These are phyloP conservation scores for Podocnemis expansa DNA, from an alignment of 2,113 vertebrate genomes.

Conservation along the genomic window DNA sequence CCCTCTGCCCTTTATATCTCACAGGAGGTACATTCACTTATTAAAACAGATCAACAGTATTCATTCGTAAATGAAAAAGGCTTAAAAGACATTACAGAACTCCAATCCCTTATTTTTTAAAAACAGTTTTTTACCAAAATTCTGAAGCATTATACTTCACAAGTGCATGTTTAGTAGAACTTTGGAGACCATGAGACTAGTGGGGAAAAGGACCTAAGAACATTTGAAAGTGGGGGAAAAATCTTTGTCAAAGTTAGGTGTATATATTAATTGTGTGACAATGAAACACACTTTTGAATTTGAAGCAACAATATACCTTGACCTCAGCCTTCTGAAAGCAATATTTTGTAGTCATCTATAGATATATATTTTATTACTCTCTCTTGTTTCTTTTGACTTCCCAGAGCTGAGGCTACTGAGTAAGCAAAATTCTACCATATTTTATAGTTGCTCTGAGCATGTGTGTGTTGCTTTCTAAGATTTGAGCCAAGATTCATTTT, in stretches of 20 bases:
- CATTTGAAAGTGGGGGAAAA: background rate
- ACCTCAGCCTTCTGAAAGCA: conserved; percentile 63
- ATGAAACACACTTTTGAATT: conserved; percentile 39
- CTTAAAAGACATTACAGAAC: background rate
- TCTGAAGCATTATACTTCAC: background rate
- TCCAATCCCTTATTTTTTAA: background rate
- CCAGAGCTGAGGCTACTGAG: conserved; percentile 61
- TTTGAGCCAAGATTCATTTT: conserved; percentile 70
- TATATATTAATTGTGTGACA: conserved; percentile 21
- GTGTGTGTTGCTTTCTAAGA: conserved; percentile 69
- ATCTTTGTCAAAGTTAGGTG: conserved; percentile 13
- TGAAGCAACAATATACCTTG: conserved; percentile 49
- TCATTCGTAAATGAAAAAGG: background rate
- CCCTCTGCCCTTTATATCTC: too few relatives aligned
- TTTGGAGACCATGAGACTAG: background rate
- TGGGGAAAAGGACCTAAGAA: conserved; percentile 18
- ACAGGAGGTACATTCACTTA: background rate
- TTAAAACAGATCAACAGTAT: background rate
- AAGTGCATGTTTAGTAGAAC: background rate
- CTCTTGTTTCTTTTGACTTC: conserved; percentile 33
- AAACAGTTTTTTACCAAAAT: background rate
- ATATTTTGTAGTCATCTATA: conserved; percentile 61
- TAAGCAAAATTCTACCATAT: conserved; percentile 65
- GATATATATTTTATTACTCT: conserved; percentile 40
- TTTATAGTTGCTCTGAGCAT: conserved; percentile 55